Evolutionary conservation across 2,113 vertebrate genomes (phyloP), one percentile per base, ranked within the genome.

Genomic region (Sapajus apella): DNA sequence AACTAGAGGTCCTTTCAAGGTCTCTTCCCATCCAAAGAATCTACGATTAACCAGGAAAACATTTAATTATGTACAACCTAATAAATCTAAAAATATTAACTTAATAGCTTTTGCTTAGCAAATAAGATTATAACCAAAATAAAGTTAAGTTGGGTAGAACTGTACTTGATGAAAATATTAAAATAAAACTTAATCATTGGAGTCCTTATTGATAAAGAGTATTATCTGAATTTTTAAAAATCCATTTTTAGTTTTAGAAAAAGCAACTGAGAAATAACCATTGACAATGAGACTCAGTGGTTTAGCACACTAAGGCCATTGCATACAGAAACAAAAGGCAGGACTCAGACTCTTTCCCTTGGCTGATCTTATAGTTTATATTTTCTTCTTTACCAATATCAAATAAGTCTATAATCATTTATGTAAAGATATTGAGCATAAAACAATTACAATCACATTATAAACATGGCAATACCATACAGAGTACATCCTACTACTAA

Each of bases 1-100:
- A 95, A 95, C 87, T 87, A 93, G 64, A 94, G 85, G 83, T 95
- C 73, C 73, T 97, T 89, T 96, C 97, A 97, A 94, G 91, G 86
- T 97, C 66, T 97, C 91, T 87, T 96, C 70, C 87, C 95, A 93
- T 97, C 97, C 96, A 97, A 95, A 97, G 95, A 95, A 68, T 96
- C 96, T 97, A 96, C 8, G 0, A 97, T 96, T 93, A 96, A 97
- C 70, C 90, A 97, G 52, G 95, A 96, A 93, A 94, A 96, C 30
- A 96, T 86, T 87, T 96, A 96, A 87, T 94, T 94, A 97, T 50
- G 18, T 93, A 92, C 45, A 91, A 70, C 27, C 76, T 92, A 92
- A 13, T 84, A 89, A 96, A 97, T 86, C 21, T 92, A 58, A 94
- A 97, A 73, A 91, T 75, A 73, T n/a, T 92, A 93, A 85, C 21